phyloP scores from a whole-genome alignment of 2,113 vertebrate genomes.

The Geococcyx californianus region DNA sequence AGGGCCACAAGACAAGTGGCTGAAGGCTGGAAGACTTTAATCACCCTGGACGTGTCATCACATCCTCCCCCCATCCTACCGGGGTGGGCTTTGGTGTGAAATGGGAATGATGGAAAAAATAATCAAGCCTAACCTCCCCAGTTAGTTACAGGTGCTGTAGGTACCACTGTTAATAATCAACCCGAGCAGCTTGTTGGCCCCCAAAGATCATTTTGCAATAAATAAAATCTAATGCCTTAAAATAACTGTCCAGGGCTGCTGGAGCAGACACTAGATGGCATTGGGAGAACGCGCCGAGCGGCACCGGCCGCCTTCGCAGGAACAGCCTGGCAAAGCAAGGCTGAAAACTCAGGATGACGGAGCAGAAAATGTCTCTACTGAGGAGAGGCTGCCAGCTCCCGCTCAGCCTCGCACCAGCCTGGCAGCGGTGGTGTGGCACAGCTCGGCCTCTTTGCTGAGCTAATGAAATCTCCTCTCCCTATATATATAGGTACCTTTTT shows the following conservation, averaged over 20 bases:
- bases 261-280: slow-evolving; percentile 60
- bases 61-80: neutral
- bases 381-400: neutral
- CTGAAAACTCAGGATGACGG: slow-evolving; percentile 62
- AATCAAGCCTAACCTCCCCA: neutral
- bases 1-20: slow-evolving; percentile 29
- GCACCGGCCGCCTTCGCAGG: neutral
- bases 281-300: neutral
- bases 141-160: neutral
- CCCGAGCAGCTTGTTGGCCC: neutral
- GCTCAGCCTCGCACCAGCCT: neutral
- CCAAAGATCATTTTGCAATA: neutral
- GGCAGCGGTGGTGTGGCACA: neutral
- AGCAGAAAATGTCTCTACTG: slow-evolving; percentile 59
- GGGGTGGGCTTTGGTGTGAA: neutral
- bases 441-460: neutral
- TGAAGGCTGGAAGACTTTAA: slow-evolving; percentile 39
- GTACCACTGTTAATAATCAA: neutral
- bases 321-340: slow-evolving; percentile 44
- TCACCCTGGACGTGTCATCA: neutral
- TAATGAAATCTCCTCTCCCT: neutral
- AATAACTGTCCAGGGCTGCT: accelerated
- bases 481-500: too few species aligned
- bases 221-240: slow-evolving; percentile 3
- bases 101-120: neutral